Evolutionary conservation across 2,797 vertebrate genomes (phyloP), one percentile per base, ranked within the genome.

Genomic region (Tolypeutes matacus): DNA sequence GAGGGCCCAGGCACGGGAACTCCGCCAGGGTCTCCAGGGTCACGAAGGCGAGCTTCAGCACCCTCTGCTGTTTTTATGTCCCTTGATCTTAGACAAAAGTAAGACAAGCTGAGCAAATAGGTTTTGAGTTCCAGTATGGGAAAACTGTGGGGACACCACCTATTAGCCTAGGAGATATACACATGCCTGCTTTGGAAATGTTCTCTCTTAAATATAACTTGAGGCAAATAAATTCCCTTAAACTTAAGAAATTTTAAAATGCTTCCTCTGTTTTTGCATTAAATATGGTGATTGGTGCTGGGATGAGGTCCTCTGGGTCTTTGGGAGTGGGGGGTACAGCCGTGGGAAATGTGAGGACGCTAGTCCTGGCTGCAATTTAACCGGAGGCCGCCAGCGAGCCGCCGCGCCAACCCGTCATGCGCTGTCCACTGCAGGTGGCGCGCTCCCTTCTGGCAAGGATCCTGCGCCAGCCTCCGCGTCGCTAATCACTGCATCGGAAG

Each of bases 181-280:
- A 51, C 11, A 62, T 5, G 56, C 27, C 86, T 83, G 1, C 10
- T 73, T 60, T 78, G 67, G 1, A 67, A 69, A 91, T 92, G 31
- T 23, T 78, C 2, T 42, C 13, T 67, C 20, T 31, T 84, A 5
- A 81, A 4, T 83, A 31, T 25, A 60, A 75, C 18, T 86, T 86
- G 14, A 86, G 18, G 69, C 56, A 94, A 84, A 84, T 89, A 70
- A 82, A 77, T 73, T 90, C 2, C 69, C 34, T 73, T 14, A 25
- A 58, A 85, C 11, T 64, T 90, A 80, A 91, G 82, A 92, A 82
- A 72, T 0, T 21, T 73, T 51, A 70, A 36, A 93, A 78, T n/a
- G 78, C 23, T 67, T 51, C 25, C 11, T 65, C 5, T 2, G 20
- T 49, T 46, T 51, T 77, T 31, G 89, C 83, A 69, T 88, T 83